A percentile compares a stretch with the other conserved stretches of the same genome.
Evolutionary conservation across 1,140 invertebrate genomes (phyloP).

Genomic region (Lordiphosa stackelbergi): DNA sequence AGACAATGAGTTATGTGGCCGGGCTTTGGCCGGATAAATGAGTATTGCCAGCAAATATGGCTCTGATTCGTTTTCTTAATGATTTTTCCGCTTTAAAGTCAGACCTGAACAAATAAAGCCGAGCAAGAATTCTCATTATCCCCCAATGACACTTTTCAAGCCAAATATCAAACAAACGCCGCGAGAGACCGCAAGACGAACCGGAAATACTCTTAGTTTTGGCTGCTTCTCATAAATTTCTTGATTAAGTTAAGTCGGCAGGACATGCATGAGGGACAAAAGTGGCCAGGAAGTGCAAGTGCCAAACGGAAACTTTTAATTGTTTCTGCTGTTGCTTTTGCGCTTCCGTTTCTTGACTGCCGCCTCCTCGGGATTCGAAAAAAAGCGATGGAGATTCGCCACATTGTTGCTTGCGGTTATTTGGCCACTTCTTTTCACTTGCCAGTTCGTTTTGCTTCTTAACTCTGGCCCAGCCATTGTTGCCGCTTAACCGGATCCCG

Average conservation of each 20-base stretch:
- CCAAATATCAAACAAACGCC: too few species aligned
- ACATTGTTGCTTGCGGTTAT: slow-evolving; percentile 66
- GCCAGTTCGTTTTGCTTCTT: slow-evolving; percentile 36
- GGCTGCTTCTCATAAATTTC: slow-evolving; percentile 2
- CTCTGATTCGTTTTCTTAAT: slow-evolving; percentile 3
- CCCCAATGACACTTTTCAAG: too few species aligned
- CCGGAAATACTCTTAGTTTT: neutral
- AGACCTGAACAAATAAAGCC: too few species aligned
- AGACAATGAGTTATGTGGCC: slow-evolving; percentile 55
- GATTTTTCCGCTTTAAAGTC: slow-evolving; percentile 9
- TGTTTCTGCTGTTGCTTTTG: slow-evolving; percentile 70
- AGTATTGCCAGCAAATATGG: slow-evolving; percentile 21
- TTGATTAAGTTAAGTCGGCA: slow-evolving; percentile 9
- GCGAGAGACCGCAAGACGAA: too few species aligned
- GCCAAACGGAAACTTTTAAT: slow-evolving; percentile 72
- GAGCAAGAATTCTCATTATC: too few species aligned
- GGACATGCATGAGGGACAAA: slow-evolving; percentile 32
- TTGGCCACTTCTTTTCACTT: slow-evolving; percentile 61
- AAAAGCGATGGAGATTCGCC: slow-evolving; percentile 20
- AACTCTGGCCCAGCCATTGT: slow-evolving; percentile 57
- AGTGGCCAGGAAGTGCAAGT: slow-evolving; percentile 70
- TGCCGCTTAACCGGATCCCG: slow-evolving; percentile 57
- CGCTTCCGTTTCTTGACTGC: slow-evolving; percentile 54
- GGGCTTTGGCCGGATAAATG: slow-evolving; percentile 50
- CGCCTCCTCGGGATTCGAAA: slow-evolving; percentile 19